A percentile compares a stretch with the other conserved stretches of the same genome.
These are phyloP conservation scores for Harmothoe impar DNA, from an alignment of 2,888 invertebrate species.

Conservation along the genomic window DNA sequence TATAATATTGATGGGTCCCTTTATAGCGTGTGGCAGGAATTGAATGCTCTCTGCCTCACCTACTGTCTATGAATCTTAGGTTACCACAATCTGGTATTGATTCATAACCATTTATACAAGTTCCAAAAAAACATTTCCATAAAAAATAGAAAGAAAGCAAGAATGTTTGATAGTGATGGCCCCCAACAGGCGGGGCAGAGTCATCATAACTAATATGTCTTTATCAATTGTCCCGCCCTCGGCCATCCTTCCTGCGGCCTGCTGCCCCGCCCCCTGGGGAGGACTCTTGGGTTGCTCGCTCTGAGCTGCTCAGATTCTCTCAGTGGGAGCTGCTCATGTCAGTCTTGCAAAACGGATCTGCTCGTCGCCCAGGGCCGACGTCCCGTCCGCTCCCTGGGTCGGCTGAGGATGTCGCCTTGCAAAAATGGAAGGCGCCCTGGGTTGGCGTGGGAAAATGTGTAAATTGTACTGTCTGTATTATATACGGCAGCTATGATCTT, in stretches of 20 bases:
- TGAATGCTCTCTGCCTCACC: not conserved
- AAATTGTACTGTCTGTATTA: no score
- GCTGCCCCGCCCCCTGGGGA: not conserved
- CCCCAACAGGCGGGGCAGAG: not conserved
- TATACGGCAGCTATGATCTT: no score
- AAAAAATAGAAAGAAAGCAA: not conserved
- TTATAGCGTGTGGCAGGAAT: no score
- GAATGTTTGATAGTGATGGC: not conserved
- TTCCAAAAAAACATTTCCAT: not conserved
- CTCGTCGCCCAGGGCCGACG: not conserved
- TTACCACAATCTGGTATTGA: slow-evolving; percentile 37
- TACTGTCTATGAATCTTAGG: not conserved
- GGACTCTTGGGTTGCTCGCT: not conserved
- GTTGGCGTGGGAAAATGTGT: no score
- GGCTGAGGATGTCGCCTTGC: no score
- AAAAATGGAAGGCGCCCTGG: no score
- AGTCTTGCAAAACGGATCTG: slow-evolving; percentile 21
- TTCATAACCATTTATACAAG: not conserved
- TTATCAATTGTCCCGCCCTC: slow-evolving; percentile 12
- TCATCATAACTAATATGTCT: slow-evolving; percentile 1
- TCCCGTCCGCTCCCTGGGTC: not conserved
- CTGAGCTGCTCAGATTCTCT: not conserved
- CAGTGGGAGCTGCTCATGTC: not conserved
- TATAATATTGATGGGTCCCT: no score
- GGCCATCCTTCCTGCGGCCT: not conserved